These are phyloP conservation scores for Oncopeltus fasciatus DNA, from an alignment of 1,140 invertebrate genomes.

Conservation along the genomic window DNA sequence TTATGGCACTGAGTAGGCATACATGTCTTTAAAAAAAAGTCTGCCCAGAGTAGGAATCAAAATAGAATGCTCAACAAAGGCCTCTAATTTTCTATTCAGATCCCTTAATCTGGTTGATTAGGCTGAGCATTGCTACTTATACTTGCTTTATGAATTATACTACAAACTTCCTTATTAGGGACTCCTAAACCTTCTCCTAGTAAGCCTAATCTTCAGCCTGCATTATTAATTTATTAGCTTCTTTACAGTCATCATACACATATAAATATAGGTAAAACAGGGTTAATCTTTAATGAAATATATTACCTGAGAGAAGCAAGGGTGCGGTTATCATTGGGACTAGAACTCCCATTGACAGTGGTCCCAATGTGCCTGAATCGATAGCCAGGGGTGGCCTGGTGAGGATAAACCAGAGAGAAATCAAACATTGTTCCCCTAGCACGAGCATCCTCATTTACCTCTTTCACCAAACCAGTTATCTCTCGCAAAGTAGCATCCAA, in stretches of 20 bases:
- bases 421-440: conserved; percentile 95
- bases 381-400: conserved; percentile 57
- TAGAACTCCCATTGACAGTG: conserved; percentile 81
- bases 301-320: conserved; percentile 51
- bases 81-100: no score
- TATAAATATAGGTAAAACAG: no score
- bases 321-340: conserved; percentile 78
- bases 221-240: no score
- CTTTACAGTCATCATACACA: no score
- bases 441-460: conserved; percentile 92
- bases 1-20: no score
- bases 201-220: no score
- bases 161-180: neutral
- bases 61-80: no score
- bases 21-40: no score
- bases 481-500: conserved; percentile 93
- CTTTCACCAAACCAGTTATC: conserved; percentile 86
- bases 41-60: no score
- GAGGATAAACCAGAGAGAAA: conserved; percentile 89
- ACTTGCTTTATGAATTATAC: no score
- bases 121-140: no score
- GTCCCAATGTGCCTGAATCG: conserved; percentile 87
- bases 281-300: neutral
- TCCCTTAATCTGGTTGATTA: no score
- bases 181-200: neutral